Percentiles rank a stretch among this genome's conserved stretches.
Conservation (phyloP, 2,113 vertebrate genomes). For the Sinosuthora webbiana region DNA sequence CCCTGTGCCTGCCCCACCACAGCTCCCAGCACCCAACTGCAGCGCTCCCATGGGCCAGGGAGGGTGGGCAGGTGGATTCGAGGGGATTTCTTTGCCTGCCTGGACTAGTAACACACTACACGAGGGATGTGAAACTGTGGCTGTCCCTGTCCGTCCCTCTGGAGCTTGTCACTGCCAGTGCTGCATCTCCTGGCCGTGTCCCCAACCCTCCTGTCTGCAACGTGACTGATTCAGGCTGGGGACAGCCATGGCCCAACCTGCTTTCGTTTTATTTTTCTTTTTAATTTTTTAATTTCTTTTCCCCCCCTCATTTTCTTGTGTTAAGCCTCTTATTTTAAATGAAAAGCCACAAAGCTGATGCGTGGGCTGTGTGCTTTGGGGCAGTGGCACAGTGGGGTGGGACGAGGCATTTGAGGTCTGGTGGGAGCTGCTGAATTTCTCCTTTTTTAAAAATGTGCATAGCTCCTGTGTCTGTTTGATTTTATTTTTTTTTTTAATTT, state of each 20-base stretch:
- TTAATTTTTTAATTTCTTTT: neutral
- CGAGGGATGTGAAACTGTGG: neutral
- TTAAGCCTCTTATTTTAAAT: conserved; percentile 34
- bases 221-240: neutral
- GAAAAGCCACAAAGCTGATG: conserved; percentile 1
- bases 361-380: neutral
- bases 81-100: neutral
- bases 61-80: neutral
- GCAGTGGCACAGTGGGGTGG: neutral
- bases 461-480: neutral
- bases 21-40: neutral
- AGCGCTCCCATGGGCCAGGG: accelerated
- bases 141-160: neutral
- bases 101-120: conserved; percentile 29
- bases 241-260: neutral
- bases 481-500: neutral
- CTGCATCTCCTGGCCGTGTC: accelerated
- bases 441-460: neutral
- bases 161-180: neutral
- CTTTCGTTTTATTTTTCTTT: neutral
- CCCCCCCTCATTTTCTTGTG: neutral
- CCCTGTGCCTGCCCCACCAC: neutral
- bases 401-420: neutral
- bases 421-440: neutral
- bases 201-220: neutral